Conservation (phyloP, 2,888 invertebrate genomes). For the Fabriciana adippe region DNA sequence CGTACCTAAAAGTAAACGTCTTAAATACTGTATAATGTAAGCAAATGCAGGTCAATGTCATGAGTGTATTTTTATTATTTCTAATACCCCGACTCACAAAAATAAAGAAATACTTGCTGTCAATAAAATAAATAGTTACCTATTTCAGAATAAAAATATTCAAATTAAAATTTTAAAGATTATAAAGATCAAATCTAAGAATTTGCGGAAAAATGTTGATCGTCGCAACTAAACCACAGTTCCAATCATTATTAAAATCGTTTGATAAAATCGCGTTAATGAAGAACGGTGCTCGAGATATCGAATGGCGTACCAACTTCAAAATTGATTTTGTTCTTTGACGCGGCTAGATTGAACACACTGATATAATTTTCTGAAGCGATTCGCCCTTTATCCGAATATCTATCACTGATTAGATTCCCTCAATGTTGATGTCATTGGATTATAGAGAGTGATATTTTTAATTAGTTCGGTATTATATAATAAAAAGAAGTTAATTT, state of each 20-base stretch:
- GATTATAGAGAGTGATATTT: background rate
- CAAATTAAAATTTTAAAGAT: too few relatives aligned
- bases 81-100: too few relatives aligned
- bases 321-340: slow-evolving; percentile 77
- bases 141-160: too few relatives aligned
- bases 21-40: too few relatives aligned
- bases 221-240: slow-evolving; percentile 51
- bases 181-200: slow-evolving; percentile 54
- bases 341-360: slow-evolving; percentile 62
- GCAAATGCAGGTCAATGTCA: too few relatives aligned
- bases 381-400: slow-evolving; percentile 51
- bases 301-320: slow-evolving; percentile 59
- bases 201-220: slow-evolving; percentile 68
- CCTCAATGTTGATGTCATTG: slow-evolving; percentile 1
- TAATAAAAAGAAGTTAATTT: too few relatives aligned
- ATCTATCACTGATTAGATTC: slow-evolving; percentile 34
- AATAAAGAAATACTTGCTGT: too few relatives aligned
- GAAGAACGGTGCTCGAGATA: slow-evolving; percentile 75
- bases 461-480: too few relatives aligned
- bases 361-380: slow-evolving; percentile 70
- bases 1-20: too few relatives aligned
- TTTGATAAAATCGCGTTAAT: slow-evolving; percentile 79
- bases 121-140: too few relatives aligned
- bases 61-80: too few relatives aligned
- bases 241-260: slow-evolving; percentile 76